Evolutionary conservation across 2,113 vertebrate species (phyloP).

Genomic region (Saiga tatarica): DNA sequence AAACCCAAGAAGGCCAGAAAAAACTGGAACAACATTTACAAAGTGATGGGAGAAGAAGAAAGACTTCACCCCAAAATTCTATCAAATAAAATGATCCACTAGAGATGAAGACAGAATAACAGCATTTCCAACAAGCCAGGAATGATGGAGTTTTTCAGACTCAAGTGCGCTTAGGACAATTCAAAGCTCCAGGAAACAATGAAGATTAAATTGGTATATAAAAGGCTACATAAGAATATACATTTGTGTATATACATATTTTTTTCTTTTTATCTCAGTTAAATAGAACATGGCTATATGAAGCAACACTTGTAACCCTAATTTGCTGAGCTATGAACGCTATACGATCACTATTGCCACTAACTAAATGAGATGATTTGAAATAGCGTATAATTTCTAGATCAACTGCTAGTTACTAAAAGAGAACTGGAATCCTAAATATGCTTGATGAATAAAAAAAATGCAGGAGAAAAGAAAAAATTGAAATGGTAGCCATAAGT

Average conservation of each 20-base stretch:
- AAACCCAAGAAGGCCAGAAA: neutral
- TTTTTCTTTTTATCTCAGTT: neutral
- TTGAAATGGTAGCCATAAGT: neutral
- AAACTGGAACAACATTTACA: neutral
- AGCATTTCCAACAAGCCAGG: neutral
- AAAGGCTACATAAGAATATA: neutral
- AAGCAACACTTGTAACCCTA: neutral
- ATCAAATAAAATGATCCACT: neutral
- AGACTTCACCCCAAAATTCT: neutral
- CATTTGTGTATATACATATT: neutral
- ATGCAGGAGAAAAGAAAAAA: neutral
- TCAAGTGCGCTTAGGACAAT: neutral
- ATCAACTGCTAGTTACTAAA: neutral
- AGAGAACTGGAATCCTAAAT: neutral
- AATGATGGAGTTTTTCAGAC: neutral
- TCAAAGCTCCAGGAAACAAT: neutral
- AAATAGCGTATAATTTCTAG: neutral
- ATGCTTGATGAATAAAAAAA: neutral
- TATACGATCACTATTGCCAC: neutral
- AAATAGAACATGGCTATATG: neutral
- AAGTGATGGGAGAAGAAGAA: neutral
- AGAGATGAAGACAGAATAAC: neutral
- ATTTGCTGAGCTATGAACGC: neutral
- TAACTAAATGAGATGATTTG: neutral
- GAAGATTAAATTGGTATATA: neutral